These are phyloP conservation scores for Digitonthophagus gazella DNA, from an alignment of 2,888 invertebrate species.

Conservation along the genomic window DNA sequence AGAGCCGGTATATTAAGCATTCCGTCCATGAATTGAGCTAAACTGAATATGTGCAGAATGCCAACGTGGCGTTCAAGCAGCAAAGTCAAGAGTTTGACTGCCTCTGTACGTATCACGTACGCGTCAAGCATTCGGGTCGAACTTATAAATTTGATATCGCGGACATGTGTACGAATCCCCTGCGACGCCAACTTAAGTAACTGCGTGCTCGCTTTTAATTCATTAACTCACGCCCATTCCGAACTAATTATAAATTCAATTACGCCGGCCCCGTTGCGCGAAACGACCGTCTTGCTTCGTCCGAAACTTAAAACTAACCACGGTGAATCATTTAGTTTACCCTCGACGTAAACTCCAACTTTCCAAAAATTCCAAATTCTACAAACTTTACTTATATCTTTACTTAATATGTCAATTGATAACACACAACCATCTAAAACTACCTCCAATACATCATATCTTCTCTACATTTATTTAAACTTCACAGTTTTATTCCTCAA, in stretches of 20 bases:
- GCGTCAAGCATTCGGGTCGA: neutral
- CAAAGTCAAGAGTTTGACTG: slow-evolving; percentile 20
- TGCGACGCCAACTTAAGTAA: neutral
- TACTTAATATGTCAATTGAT: too few relatives aligned
- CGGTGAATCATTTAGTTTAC: neutral
- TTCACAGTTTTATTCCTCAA: too few relatives aligned
- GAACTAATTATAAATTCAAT: slow-evolving; percentile 17
- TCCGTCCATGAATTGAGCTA: slow-evolving; percentile 23
- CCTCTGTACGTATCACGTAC: neutral
- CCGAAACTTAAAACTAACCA: neutral
- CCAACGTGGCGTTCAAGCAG: slow-evolving; percentile 9
- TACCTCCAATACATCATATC: too few relatives aligned
- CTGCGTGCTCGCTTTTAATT: slow-evolving; percentile 5
- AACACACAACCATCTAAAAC: too few relatives aligned
- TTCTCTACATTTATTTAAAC: too few relatives aligned
- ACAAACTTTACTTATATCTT: neutral
- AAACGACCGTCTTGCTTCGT: neutral
- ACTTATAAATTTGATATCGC: neutral
- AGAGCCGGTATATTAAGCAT: slow-evolving; percentile 18
- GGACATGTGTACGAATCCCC: neutral
- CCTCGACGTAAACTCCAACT: neutral
- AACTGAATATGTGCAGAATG: slow-evolving; percentile 27
- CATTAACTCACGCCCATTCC: slow-evolving; percentile 5
- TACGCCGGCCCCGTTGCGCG: neutral
- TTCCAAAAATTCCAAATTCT: neutral